These are phyloP conservation scores for Ectemnius cavifrons DNA, from an alignment of 2,888 invertebrate species.

Conservation along the genomic window DNA sequence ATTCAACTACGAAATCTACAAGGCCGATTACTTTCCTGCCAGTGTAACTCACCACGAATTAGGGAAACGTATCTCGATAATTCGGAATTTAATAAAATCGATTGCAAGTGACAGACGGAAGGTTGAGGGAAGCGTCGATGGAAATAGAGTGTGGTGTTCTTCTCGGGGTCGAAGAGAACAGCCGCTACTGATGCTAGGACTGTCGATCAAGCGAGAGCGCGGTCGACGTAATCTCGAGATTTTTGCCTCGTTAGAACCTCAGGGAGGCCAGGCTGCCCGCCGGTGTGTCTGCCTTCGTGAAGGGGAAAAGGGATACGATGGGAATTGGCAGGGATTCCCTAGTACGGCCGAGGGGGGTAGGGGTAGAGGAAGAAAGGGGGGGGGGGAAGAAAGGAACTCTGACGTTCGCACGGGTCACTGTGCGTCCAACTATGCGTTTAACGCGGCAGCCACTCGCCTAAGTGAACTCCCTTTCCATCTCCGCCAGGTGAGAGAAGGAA, in stretches of 20 bases:
- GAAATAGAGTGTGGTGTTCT: neutral
- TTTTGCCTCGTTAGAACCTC: slow-evolving; percentile 53
- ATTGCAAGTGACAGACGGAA: neutral
- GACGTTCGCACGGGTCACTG: slow-evolving; percentile 32
- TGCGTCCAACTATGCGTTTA: slow-evolving; percentile 38
- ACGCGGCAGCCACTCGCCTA: slow-evolving; percentile 10
- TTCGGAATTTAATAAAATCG: slow-evolving; percentile 2
- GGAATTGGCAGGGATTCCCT: slow-evolving; percentile 35
- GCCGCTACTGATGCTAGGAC: slow-evolving; percentile 41
- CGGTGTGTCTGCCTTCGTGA: slow-evolving; percentile 16
- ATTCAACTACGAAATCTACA: too few species aligned
- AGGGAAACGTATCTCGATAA: too few species aligned
- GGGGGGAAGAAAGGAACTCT: slow-evolving; percentile 25
- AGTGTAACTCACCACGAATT: too few species aligned
- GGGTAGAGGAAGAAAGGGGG: too few species aligned
- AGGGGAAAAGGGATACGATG: slow-evolving; percentile 23
- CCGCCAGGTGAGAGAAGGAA: neutral
- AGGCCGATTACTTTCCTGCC: too few species aligned
- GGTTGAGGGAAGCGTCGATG: neutral
- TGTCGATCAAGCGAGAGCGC: slow-evolving; percentile 44
- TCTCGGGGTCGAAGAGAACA: slow-evolving; percentile 22
- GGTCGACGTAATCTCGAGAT: slow-evolving; percentile 50
- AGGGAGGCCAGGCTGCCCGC: slow-evolving; percentile 6
- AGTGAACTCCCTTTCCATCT: neutral
- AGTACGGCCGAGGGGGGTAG: neutral